These are phyloP conservation scores for Papilio dardanus DNA, from an alignment of 1,140 invertebrate species.

Conservation along the genomic window DNA sequence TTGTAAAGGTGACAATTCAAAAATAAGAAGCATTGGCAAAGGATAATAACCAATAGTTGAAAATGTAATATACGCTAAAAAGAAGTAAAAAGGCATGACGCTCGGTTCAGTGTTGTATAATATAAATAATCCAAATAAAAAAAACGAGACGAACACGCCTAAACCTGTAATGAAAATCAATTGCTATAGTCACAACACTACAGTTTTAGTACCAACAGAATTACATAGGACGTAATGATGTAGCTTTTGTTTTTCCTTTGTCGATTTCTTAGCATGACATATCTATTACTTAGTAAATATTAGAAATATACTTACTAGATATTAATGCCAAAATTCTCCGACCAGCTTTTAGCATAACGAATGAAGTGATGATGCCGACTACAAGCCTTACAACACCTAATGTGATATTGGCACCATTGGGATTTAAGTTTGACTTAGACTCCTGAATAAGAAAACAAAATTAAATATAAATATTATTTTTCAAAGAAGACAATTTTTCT, in stretches of 20 bases:
- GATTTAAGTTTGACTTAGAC: constrained; percentile 50
- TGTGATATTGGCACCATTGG: constrained; percentile 48
- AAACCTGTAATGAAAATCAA: constrained; percentile 48
- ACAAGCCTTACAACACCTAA: constrained; percentile 48
- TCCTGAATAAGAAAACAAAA: constrained; percentile 42
- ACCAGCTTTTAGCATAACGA: constrained; percentile 51
- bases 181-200: background rate
- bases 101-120: constrained; percentile 37
- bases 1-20: constrained; percentile 66
- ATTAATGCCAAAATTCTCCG: constrained; percentile 50
- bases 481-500: background rate
- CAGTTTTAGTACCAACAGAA: no score
- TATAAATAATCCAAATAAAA: constrained; percentile 46
- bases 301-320: constrained; percentile 50
- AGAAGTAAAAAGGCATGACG: constrained; percentile 51
- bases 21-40: constrained; percentile 60
- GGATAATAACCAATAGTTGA: constrained; percentile 58
- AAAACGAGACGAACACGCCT: constrained; percentile 47
- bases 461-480: background rate
- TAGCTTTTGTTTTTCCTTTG: no score
- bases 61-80: constrained; percentile 51
- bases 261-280: no score
- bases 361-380: constrained; percentile 40
- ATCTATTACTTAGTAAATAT: no score
- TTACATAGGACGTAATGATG: background rate